Evolutionary conservation across 2,888 invertebrate species (phyloP).

Genomic region (Tortricodes alternella): DNA sequence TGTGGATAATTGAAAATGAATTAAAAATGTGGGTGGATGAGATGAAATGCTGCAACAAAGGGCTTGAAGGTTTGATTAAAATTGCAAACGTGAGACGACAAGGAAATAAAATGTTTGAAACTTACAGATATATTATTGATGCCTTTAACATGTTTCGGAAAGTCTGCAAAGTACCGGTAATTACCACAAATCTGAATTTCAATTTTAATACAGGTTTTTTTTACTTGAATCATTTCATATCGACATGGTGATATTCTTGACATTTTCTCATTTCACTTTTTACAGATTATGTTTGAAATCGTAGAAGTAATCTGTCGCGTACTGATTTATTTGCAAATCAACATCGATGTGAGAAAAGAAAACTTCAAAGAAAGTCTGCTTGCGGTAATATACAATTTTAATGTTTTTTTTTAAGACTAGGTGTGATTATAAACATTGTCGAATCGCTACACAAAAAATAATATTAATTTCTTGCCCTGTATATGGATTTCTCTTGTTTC

Average conservation of each 20-base stretch:
- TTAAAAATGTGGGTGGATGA: not conserved
- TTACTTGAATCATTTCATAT: too few species aligned
- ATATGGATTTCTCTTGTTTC: too few species aligned
- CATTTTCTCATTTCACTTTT: too few species aligned
- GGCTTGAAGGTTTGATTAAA: not conserved
- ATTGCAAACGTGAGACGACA: not conserved
- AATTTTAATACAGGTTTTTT: not conserved
- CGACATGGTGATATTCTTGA: too few species aligned
- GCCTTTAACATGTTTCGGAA: not conserved
- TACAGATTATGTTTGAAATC: not conserved
- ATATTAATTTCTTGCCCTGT: too few species aligned
- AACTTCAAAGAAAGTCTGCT: not conserved
- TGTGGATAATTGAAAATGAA: not conserved
- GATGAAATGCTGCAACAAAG: not conserved
- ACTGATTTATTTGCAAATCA: not conserved
- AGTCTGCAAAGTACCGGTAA: not conserved
- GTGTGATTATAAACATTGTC: too few species aligned
- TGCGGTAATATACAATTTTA: not conserved
- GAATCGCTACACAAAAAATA: too few species aligned
- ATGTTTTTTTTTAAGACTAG: not conserved
- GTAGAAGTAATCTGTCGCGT: not conserved
- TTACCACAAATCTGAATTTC: not conserved
- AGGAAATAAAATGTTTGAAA: not conserved
- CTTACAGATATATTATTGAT: not conserved
- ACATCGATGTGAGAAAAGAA: not conserved